Base-by-base conservation (phyloP, 2,113 vertebrate species). In the Oncorhynchus masou region DNA sequence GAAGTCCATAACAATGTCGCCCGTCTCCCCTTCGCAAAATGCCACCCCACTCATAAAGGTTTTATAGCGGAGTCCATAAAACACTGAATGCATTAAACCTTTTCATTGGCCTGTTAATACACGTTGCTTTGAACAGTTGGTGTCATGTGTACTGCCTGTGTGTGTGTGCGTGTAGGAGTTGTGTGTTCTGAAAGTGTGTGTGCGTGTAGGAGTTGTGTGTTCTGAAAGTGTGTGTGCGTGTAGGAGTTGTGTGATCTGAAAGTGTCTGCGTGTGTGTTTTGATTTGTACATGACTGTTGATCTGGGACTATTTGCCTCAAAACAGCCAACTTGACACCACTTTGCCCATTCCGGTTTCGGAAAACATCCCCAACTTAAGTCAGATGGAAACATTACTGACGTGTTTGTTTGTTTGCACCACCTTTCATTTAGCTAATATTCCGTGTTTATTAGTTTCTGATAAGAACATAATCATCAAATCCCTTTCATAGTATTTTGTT, bases 41-140 rank as follows among this genome's bases (percentile, higher is more conserved):
- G 75, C 78, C 86, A 79, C 75, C 77, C 77, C 75, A 74, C 81
- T 77, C 60, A 82, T 87, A 79, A 85, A 85, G 81, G 74, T 45
- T 84, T 87, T 83, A 87, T 73, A 71, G 77, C 79, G 66, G 66
- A 72, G 81, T 83, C 79, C 68, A 83, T 87, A 87, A 87, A 85
- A 54, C 51, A 48, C 73, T 54, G 81, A 64, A 77, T 77, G 74
- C 79, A 81, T 83, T 79, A 82, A 82, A 81, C 73, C 75, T 68
- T 80, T 87, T 87, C 75, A 75, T 71, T 76, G 77, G 81, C 72
- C 57, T 80, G 79, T 85, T 80, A 76, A 80, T 76, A 70, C 64
- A 67, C 24, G 31, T 72, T 70, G 76, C 80, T 83, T 77, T 83
- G 76, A 78, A 54, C 70, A 74, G 68, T 72, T 49, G 20, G 48